Evolutionary conservation across 2,113 vertebrate genomes (phyloP).

Genomic region (Reinhardtius hippoglossoides): DNA sequence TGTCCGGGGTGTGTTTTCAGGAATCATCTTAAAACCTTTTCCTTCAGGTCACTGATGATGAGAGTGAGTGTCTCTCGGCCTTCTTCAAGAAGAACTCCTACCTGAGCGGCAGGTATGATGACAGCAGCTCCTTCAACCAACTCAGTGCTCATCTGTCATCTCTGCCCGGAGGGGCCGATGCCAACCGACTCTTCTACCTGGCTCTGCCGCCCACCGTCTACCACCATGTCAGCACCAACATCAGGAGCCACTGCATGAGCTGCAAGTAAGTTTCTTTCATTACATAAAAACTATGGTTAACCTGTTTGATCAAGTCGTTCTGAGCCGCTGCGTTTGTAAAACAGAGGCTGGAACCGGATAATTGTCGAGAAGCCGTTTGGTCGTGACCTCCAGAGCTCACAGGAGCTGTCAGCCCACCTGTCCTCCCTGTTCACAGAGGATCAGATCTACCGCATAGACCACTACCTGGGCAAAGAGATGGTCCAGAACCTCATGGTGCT

Average conservation of each 20-base stretch:
- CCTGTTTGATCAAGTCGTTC: not conserved
- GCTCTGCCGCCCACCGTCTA: slow-evolving; percentile 77
- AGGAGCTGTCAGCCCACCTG: slow-evolving; percentile 88
- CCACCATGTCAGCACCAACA: slow-evolving; percentile 69
- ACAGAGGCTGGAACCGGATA: slow-evolving; percentile 90
- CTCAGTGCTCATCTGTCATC: slow-evolving; percentile 74
- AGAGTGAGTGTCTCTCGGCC: slow-evolving; percentile 56
- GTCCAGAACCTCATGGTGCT: slow-evolving; percentile 96
- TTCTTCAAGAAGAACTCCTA: slow-evolving; percentile 79
- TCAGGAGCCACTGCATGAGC: slow-evolving; percentile 83
- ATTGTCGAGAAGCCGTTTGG: slow-evolving; percentile 95
- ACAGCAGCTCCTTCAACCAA: slow-evolving; percentile 59
- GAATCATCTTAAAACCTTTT: slow-evolving; percentile 8
- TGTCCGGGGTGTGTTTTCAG: not conserved
- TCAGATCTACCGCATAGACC: slow-evolving; percentile 93
- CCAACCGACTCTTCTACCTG: slow-evolving; percentile 91
- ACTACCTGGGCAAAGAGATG: slow-evolving; percentile 95
- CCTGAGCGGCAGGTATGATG: slow-evolving; percentile 71
- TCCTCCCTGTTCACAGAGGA: slow-evolving; percentile 86
- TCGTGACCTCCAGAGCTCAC: slow-evolving; percentile 89
- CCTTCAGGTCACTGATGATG: slow-evolving; percentile 59
- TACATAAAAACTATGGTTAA: not conserved
- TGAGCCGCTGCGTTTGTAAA: slow-evolving; percentile 29
- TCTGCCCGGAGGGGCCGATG: slow-evolving; percentile 62
- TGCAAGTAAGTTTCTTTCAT: slow-evolving; percentile 72